Evolutionary conservation across 2,113 vertebrate species (phyloP), one percentile per base, ranked within the genome.

Genomic region (Cryptomyrus ogoouensis): DNA sequence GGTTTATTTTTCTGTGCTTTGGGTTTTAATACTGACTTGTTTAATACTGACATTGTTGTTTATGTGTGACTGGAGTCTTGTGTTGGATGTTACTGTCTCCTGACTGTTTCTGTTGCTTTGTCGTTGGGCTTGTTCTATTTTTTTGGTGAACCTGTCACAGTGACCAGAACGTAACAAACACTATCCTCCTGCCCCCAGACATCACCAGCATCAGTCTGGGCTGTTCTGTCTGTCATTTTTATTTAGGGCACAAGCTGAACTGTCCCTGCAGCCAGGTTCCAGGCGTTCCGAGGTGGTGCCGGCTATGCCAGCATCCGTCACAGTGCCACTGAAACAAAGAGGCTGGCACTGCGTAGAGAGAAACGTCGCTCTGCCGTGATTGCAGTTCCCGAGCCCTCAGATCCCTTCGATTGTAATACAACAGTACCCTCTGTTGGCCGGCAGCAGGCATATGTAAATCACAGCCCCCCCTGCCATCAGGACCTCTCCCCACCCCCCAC

Each of bases 361-460:
- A 9, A 47, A 9, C 1, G 15, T 17, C 35, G 74, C 35, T 80
- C 35, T 42, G 35, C 74, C 15, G 74, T 80, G 74, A 35, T 39
- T 39, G 70, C 70, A 2, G 70, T 88, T 84, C 58, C 74, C 74
- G 74, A 77, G 89, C 87, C 89, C 77, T 91, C 21, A 24, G 86
- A 84, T 90, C 90, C 80, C 83, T 89, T 88, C 50, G 91, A 95
- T 93, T 90, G 92, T 93, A 91, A 93, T 94, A 93, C 96, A 96
- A 95, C 94, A 96, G 93, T 94, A 91, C 95, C 96, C 96, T 95
- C 96, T 96, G 89, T 94, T 95, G 96, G 96, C 89, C 58, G 87
- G 86, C 90, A 90, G 53, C 35, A 90, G 91, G 92, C 88, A 95
- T 91, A 91, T 91, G 91, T 92, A 92, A 93, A 92, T 31, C 66